Percentiles rank a stretch among this genome's conserved stretches.
phyloP scores from a whole-genome alignment of 2,797 vertebrate genomes.

The Jordanella pulchra region DNA sequence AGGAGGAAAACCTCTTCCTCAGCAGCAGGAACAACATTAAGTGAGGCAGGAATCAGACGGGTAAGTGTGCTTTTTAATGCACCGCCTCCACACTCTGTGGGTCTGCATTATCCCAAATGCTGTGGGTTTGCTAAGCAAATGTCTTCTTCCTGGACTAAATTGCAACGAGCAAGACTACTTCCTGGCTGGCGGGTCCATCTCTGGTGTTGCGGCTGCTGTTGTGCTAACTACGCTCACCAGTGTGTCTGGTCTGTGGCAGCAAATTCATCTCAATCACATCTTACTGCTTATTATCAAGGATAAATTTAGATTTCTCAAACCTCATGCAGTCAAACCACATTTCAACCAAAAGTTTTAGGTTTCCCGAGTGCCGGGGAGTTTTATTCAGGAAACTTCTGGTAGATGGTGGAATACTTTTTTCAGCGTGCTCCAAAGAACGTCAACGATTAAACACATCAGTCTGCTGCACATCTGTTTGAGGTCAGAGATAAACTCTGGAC shows the following conservation, averaged over 20 bases:
- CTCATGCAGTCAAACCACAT: slow-evolving; percentile 2
- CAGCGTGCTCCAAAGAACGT: neutral
- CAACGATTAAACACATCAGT: neutral
- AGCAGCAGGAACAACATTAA: slow-evolving; percentile 63
- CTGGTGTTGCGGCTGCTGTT: slow-evolving; percentile 12
- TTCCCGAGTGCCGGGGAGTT: neutral
- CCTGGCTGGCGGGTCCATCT: slow-evolving; percentile 52
- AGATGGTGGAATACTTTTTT: slow-evolving; percentile 1
- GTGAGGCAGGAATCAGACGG: slow-evolving; percentile 54
- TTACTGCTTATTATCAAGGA: slow-evolving; percentile 6
- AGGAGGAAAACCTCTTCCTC: slow-evolving; percentile 47
- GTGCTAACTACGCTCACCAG: slow-evolving; percentile 34
- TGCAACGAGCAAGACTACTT: slow-evolving; percentile 62
- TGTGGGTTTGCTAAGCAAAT: slow-evolving; percentile 80
- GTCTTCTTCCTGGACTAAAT: slow-evolving; percentile 72
- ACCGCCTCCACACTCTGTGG: slow-evolving; percentile 56
- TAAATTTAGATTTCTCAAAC: slow-evolving; percentile 12
- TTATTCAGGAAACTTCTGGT: slow-evolving; percentile 1
- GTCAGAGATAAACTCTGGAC: neutral
- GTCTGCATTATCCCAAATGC: slow-evolving; percentile 70
- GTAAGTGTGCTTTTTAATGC: slow-evolving; percentile 40
- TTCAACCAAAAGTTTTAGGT: neutral
- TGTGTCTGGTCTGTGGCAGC: slow-evolving; percentile 3
- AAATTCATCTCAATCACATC: slow-evolving; percentile 5
- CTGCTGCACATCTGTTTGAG: slow-evolving; percentile 10